phyloP scores from a whole-genome alignment of 2,888 invertebrate genomes.

The Meandrusa payeni region DNA sequence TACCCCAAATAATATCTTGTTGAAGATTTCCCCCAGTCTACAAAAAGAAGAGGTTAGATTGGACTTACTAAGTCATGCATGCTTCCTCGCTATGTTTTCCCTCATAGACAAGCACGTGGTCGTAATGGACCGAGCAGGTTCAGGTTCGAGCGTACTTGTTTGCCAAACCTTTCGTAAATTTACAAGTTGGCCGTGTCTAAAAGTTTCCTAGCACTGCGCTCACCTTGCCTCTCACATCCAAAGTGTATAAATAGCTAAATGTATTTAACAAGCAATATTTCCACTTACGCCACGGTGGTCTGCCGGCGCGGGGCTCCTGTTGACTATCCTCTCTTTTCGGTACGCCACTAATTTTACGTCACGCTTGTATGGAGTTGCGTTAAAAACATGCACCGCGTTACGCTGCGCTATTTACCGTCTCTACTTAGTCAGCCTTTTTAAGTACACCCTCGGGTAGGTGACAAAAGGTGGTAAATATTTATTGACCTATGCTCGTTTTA shows the following conservation, averaged over 20 bases:
- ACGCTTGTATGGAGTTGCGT: conserved; percentile 20
- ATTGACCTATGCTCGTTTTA: too few species aligned
- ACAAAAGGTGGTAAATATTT: conserved; percentile 3
- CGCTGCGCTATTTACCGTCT: not conserved
- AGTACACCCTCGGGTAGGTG: not conserved
- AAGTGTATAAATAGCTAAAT: conserved; percentile 27
- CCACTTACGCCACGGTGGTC: conserved; percentile 25
- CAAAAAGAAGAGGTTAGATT: too few species aligned
- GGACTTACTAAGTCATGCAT: too few species aligned
- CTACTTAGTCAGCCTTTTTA: conserved; percentile 6
- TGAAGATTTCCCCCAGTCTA: too few species aligned
- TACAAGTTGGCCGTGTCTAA: conserved; percentile 4
- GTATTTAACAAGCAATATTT: conserved; percentile 27
- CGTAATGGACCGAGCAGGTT: too few species aligned
- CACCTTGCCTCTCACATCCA: conserved; percentile 23
- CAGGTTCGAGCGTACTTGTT: too few species aligned
- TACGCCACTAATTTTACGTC: conserved; percentile 25
- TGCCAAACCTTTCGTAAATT: too few species aligned
- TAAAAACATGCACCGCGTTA: conserved; percentile 16
- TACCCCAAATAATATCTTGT: too few species aligned
- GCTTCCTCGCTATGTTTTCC: too few species aligned
- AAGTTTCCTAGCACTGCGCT: conserved; percentile 1
- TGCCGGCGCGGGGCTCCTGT: conserved; percentile 12
- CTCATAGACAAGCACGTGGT: too few species aligned
- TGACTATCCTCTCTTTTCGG: conserved; percentile 22